Evolutionary conservation across 2,113 vertebrate genomes (phyloP), one percentile per base, ranked within the genome.

Genomic region (Grammomys dolichurus): DNA sequence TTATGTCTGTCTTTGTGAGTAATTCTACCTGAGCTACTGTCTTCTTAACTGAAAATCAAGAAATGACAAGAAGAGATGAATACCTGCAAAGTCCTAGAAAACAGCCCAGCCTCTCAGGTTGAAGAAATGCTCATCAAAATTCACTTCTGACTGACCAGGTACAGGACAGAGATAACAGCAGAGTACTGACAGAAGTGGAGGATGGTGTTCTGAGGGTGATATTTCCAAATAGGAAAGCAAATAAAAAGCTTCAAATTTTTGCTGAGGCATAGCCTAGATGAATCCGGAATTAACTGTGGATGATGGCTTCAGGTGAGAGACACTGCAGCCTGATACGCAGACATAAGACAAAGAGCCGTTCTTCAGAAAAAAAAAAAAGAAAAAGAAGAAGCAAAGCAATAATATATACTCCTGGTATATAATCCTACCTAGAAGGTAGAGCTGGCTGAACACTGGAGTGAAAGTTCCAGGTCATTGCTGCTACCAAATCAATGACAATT

Each of bases 61-160:
- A 58, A 95, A 51, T 84, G 90, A 89, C 80, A 95, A 87, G 60
- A 93, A 89, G 89, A 81, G 65, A 90, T 46, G 67, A 94, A 76
- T 73, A 72, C 81, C n/a, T 69, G 54, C 67, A 48, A 84, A 95
- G 76, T 95, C 60, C 51, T 88, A 90, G 76, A 86, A 93, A 92
- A 54, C 28, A 76, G 60, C 28, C n/a, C 36, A 51, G 80, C 14
- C 60, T 77, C 48, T 3, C 46, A 91, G 56, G 91, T 31, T 77
- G 93, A 90, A 82, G n/a, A 33, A 24, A 33, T 22, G 12, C 43
- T 90, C 85, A 93, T 87, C n/a, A 70, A 92, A 92, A 84, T 40
- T 67, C 40, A 85, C 0, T 51, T 84, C 69, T 80, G 72, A 78
- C 48, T 91, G 28, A 70, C 31, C 51, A 40, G 26, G 22, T 17